A percentile compares a stretch with the other conserved stretches of the same genome.
phyloP scores from a whole-genome alignment of 2,888 invertebrate species.

The Melanotus villosus region DNA sequence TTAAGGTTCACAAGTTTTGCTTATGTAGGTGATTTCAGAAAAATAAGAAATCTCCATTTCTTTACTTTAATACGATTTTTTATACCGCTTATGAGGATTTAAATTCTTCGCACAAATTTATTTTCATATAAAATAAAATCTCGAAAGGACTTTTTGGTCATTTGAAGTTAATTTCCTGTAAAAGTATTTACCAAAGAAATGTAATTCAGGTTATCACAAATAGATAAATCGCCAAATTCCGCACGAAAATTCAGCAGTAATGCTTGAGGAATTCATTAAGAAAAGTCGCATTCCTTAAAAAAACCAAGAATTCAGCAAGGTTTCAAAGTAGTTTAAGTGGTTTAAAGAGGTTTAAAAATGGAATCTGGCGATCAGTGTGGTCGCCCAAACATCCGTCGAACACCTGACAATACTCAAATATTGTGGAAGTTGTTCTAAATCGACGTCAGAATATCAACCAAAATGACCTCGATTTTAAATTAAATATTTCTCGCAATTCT shows the following conservation, averaged over 20 bases:
- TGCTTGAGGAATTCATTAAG: no score
- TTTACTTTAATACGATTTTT: neutral
- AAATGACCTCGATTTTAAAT: slow-evolving; percentile 24
- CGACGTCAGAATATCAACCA: slow-evolving; percentile 18
- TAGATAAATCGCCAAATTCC: no score
- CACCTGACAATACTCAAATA: slow-evolving; percentile 20
- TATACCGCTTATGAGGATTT: no score
- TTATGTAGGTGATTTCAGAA: neutral
- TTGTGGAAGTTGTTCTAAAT: slow-evolving; percentile 2
- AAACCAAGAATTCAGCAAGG: no score
- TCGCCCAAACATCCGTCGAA: neutral
- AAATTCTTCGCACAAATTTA: no score
- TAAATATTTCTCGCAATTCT: slow-evolving; percentile 22
- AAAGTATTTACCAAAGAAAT: no score
- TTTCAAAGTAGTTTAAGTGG: neutral
- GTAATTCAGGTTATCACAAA: no score
- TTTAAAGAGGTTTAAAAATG: slow-evolving; percentile 21
- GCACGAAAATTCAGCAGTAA: no score
- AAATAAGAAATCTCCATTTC: neutral
- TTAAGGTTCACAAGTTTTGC: slow-evolving; percentile 26
- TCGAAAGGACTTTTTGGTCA: no score
- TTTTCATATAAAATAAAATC: no score
- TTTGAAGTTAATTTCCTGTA: no score
- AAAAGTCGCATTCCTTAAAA: no score
- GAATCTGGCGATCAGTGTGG: slow-evolving; percentile 7